Percentiles rank a stretch among this genome's conserved stretches.
phyloP scores from a whole-genome alignment of 2,888 invertebrate species.

The Elmis aenea region DNA sequence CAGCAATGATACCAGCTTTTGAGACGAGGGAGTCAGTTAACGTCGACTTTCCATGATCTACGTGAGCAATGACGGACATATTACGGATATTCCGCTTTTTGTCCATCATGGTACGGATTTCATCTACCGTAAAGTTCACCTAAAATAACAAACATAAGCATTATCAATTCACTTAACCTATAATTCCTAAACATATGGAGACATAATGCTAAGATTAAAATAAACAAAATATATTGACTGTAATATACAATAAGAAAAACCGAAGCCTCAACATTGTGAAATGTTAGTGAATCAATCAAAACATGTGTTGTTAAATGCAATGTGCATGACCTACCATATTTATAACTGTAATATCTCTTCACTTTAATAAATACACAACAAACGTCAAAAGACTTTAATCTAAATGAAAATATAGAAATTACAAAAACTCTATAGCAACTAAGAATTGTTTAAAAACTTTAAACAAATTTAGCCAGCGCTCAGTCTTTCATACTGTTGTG shows the following conservation, averaged over 20 bases:
- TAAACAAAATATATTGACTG: background rate
- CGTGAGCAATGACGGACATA: constrained; percentile 99
- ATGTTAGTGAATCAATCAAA: too few relatives aligned
- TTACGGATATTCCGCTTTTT: constrained; percentile 99
- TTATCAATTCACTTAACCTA: constrained; percentile 21
- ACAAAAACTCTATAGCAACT: too few relatives aligned
- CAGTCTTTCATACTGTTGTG: constrained; percentile 42
- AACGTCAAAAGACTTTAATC: too few relatives aligned
- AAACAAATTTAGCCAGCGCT: background rate
- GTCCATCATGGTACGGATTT: constrained; percentile 99
- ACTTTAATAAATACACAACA: constrained; percentile 8
- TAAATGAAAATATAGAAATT: too few relatives aligned
- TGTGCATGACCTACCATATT: constrained; percentile 13
- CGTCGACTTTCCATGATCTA: constrained; percentile 99
- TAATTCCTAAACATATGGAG: constrained; percentile 1
- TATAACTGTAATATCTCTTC: too few relatives aligned
- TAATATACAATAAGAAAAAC: background rate
- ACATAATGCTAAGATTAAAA: background rate
- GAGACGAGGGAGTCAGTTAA: constrained; percentile 98
- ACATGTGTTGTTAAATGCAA: too few relatives aligned
- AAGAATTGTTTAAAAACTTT: too few relatives aligned
- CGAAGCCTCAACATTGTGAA: too few relatives aligned
- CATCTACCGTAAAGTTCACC: constrained; percentile 99
- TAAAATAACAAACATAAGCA: constrained; percentile 43
- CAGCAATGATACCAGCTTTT: constrained; percentile 99